phyloP scores from a whole-genome alignment of 2,888 invertebrate genomes.

The Galeruca laticollis region DNA sequence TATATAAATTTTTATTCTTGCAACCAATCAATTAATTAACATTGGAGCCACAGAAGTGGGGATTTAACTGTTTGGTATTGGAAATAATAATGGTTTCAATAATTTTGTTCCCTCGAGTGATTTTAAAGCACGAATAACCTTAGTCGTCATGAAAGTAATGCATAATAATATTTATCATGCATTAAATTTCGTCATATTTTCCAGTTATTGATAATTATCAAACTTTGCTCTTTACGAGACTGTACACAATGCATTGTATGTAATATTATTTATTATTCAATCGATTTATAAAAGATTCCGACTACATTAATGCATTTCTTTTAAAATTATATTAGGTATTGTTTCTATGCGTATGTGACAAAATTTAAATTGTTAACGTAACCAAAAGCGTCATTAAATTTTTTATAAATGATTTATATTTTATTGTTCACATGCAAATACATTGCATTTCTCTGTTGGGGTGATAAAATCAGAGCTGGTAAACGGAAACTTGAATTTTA shows the following conservation, averaged over 20 bases:
- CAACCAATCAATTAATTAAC: too few species aligned
- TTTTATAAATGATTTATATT: background rate
- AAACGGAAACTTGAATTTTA: background rate
- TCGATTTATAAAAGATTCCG: background rate
- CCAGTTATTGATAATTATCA: background rate
- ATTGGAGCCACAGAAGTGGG: too few species aligned
- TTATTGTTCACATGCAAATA: background rate
- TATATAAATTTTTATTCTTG: too few species aligned
- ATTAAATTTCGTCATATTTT: background rate
- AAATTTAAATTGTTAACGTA: slow-evolving; percentile 4
- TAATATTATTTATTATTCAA: background rate
- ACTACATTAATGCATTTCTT: background rate
- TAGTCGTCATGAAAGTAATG: background rate
- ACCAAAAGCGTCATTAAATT: background rate
- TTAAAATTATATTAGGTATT: slow-evolving; percentile 1
- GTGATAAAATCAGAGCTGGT: background rate
- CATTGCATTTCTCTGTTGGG: background rate
- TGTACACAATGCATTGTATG: background rate
- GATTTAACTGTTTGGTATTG: too few species aligned
- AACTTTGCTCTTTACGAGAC: background rate
- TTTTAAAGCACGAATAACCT: background rate
- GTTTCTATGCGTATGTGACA: background rate
- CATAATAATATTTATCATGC: background rate
- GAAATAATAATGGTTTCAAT: too few species aligned
- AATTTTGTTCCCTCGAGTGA: too few species aligned